phyloP scores from a whole-genome alignment of 1,140 invertebrate species.

The Pantala flavescens region DNA sequence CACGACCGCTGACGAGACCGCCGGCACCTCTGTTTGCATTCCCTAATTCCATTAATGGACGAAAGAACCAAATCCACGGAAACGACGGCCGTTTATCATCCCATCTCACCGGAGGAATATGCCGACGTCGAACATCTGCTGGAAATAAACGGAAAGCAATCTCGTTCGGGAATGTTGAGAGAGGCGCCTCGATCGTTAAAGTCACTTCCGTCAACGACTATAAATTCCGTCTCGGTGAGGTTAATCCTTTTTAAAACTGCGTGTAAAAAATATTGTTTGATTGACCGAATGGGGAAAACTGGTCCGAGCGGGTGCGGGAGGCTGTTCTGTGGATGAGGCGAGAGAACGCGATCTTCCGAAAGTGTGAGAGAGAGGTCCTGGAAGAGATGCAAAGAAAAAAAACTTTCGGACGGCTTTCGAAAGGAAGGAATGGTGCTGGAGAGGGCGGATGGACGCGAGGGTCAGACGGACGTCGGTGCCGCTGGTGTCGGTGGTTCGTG shows the following conservation, averaged over 20 bases:
- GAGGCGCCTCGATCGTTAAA: constrained; percentile 3
- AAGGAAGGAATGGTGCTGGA: not conserved
- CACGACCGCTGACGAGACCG: too few species aligned
- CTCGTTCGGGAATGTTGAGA: not conserved
- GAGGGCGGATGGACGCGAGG: not conserved
- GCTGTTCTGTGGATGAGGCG: not conserved
- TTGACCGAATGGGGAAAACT: not conserved
- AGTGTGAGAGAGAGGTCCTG: not conserved
- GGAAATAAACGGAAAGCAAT: too few species aligned
- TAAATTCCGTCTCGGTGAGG: not conserved
- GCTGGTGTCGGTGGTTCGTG: not conserved
- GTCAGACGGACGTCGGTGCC: not conserved
- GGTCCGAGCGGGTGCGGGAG: not conserved
- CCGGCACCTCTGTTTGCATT: too few species aligned
- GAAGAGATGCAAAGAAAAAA: not conserved
- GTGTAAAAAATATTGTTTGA: not conserved
- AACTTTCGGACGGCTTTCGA: not conserved
- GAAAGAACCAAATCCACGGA: too few species aligned
- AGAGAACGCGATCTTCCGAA: not conserved
- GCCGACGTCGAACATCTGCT: too few species aligned
- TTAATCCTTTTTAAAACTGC: not conserved
- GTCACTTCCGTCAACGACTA: not conserved
- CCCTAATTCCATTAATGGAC: too few species aligned
- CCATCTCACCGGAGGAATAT: too few species aligned
- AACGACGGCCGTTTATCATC: too few species aligned